Conservation (phyloP, 1,140 invertebrate species). For the Pogonus chalceus region DNA sequence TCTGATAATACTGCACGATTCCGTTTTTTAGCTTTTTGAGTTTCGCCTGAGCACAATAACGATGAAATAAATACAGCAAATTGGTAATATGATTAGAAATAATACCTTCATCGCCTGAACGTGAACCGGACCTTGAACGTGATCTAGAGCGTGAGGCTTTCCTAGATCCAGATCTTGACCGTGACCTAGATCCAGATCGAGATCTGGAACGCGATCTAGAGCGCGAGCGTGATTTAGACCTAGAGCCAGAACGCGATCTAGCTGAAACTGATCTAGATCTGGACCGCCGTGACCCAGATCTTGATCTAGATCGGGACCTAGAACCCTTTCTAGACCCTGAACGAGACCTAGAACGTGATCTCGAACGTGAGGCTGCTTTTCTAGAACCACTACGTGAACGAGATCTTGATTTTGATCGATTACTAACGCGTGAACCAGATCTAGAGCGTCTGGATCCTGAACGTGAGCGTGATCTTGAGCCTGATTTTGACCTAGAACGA, state of each 20-base stretch:
- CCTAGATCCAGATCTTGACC: constrained; percentile 26
- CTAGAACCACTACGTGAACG: constrained; percentile 21
- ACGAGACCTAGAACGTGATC: constrained; percentile 23
- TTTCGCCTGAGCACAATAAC: constrained; percentile 17
- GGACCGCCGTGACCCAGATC: constrained; percentile 26
- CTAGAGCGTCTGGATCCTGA: constrained; percentile 23
- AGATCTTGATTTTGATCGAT: constrained; percentile 22
- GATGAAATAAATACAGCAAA: neutral
- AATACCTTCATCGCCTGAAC: constrained; percentile 17
- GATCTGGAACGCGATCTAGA: constrained; percentile 22
- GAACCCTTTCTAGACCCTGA: constrained; percentile 18
- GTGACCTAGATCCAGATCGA: constrained; percentile 16
- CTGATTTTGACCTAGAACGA: constrained; percentile 23
- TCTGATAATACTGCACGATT: constrained; percentile 41
- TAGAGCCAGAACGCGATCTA: constrained; percentile 33
- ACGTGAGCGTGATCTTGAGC: constrained; percentile 21
- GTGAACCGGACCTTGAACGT: constrained; percentile 14
- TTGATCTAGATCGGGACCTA: constrained; percentile 30
- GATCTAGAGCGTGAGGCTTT: constrained; percentile 27
- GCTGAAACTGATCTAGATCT: constrained; percentile 32
- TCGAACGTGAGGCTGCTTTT: constrained; percentile 20
- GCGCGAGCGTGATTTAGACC: constrained; percentile 22
- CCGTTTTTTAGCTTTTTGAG: constrained; percentile 19
- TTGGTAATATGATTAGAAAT: too few relatives aligned
- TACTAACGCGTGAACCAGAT: constrained; percentile 17